phyloP scores from a whole-genome alignment of 2,113 vertebrate species.

The Chroicocephalus ridibundus region DNA sequence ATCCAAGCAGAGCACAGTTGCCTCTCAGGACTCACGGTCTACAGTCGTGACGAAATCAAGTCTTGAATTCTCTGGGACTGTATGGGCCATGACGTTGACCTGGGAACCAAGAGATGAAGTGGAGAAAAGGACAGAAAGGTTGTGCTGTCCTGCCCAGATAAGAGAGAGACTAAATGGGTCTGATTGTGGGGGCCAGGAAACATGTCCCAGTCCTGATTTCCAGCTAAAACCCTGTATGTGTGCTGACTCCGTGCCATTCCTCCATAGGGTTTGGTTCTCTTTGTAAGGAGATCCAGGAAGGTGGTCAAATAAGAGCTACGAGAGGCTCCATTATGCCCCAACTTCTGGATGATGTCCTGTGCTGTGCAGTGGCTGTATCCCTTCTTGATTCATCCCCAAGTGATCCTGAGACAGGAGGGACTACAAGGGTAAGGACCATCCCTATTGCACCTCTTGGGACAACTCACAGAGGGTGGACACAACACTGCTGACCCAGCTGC shows the following conservation, averaged over 20 bases:
- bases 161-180: background rate
- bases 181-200: background rate
- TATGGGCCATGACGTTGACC: background rate
- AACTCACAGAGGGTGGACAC: background rate
- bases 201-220: fast-evolving
- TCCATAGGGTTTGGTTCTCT: background rate
- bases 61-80: background rate
- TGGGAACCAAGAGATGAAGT: background rate
- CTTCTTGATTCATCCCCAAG: background rate
- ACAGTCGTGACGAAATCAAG: background rate
- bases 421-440: background rate
- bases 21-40: background rate
- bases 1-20: background rate
- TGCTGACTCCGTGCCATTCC: background rate
- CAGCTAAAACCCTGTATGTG: background rate
- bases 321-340: background rate
- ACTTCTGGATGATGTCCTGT: background rate
- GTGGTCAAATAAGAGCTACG: background rate
- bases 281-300: background rate
- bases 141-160: background rate
- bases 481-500: background rate
- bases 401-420: background rate
- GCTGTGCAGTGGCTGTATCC: background rate
- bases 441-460: background rate
- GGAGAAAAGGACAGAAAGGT: background rate